A percentile compares a stretch with the other conserved stretches of the same genome.
phyloP scores from a whole-genome alignment of 2,113 vertebrate genomes.

The Vulpes ferrilata region DNA sequence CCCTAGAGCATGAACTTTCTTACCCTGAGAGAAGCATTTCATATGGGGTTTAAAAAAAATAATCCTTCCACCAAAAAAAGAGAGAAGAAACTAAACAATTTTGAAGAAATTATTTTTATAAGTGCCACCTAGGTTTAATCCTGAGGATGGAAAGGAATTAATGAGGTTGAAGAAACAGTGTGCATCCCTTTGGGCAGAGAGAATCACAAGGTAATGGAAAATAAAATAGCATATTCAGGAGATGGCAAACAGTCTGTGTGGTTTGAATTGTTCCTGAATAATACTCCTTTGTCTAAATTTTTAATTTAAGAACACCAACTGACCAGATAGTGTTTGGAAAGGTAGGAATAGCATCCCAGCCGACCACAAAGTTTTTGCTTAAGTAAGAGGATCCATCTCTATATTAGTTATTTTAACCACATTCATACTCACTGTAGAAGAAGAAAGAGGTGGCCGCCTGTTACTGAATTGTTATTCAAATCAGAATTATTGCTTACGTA shows the following conservation, averaged over 20 bases:
- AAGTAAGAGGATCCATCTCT: neutral
- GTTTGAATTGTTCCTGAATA: neutral
- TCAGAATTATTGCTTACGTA: neutral
- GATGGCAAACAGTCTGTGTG: accelerated
- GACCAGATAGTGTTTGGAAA: neutral
- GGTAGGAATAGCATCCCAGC: accelerated
- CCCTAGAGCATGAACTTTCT: neutral
- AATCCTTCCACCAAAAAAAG: neutral
- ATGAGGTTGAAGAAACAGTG: neutral
- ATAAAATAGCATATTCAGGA: accelerated
- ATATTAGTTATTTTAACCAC: neutral
- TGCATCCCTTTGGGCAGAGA: neutral
- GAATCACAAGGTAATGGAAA: neutral
- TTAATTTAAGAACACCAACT: neutral
- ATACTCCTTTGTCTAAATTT: neutral
- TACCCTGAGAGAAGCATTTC: neutral
- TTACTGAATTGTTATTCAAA: neutral
- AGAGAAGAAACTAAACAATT: neutral
- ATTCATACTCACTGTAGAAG: accelerated
- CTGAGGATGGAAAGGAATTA: neutral
- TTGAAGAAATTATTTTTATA: neutral
- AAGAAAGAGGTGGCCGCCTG: neutral
- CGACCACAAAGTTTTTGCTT: neutral
- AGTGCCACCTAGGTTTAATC: neutral
- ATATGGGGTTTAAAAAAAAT: neutral